Conservation (phyloP, 2,113 vertebrate genomes). For the Cyprinodon tularosa region DNA sequence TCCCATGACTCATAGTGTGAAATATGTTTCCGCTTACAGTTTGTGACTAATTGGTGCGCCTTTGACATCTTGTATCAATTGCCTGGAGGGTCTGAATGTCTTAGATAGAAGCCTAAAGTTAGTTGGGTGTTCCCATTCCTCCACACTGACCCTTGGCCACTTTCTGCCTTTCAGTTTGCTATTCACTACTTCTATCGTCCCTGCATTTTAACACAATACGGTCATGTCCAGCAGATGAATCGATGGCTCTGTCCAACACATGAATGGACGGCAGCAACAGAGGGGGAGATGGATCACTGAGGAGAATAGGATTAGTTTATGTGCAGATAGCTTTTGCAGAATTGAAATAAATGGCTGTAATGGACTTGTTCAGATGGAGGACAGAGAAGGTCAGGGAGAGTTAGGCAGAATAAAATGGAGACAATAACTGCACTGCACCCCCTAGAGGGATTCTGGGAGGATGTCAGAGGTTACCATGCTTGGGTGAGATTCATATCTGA, state of each 20-base stretch:
- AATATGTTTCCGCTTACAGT: conserved; percentile 41
- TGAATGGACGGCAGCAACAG: conserved; percentile 62
- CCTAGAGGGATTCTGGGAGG: conserved; percentile 53
- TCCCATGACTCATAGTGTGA: conserved; percentile 56
- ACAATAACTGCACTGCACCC: conserved; percentile 64
- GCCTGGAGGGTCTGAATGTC: conserved; percentile 39
- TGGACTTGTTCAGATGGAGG: conserved; percentile 73
- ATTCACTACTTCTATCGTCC: conserved; percentile 50
- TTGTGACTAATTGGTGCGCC: conserved; percentile 51
- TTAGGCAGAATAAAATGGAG: conserved; percentile 52
- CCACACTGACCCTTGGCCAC: conserved; percentile 53
- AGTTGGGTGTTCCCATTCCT: conserved; percentile 33
- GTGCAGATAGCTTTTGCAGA: conserved; percentile 51
- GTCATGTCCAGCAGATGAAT: conserved; percentile 75
- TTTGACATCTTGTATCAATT: conserved; percentile 18
- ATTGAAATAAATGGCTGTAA: conserved; percentile 58
- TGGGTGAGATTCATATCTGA: conserved; percentile 70
- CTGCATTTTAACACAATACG: conserved; percentile 69
- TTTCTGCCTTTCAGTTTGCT: conserved; percentile 49
- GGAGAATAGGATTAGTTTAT: conserved; percentile 60
- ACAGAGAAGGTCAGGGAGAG: conserved; percentile 64
- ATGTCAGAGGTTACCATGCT: conserved; percentile 63
- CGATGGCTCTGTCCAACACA: conserved; percentile 63
- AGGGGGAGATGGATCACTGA: conserved; percentile 41
- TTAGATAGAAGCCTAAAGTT: conserved; percentile 32